phyloP scores from a whole-genome alignment of 2,888 invertebrate genomes.

The Microplitis manilae region DNA sequence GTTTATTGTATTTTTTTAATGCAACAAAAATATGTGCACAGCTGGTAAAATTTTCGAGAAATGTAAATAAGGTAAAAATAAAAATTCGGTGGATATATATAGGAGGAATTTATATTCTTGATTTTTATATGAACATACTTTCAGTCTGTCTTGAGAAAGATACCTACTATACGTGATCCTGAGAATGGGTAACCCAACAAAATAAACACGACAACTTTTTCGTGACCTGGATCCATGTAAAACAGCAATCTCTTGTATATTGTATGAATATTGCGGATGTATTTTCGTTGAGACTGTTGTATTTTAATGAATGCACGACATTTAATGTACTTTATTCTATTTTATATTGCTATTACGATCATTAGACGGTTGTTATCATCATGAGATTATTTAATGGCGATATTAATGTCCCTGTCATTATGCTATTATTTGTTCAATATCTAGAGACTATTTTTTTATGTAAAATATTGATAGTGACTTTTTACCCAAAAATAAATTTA shows the following conservation, averaged over 20 bases:
- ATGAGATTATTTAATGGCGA: background rate
- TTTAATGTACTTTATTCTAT: background rate
- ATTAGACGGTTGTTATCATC: background rate
- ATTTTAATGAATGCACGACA: background rate
- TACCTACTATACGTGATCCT: slow-evolving; percentile 47
- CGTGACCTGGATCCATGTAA: slow-evolving; percentile 17
- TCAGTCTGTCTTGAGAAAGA: slow-evolving; percentile 38
- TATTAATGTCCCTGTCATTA: background rate
- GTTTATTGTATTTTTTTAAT: background rate
- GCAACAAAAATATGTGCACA: background rate
- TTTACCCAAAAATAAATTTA: no score
- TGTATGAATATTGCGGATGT: background rate
- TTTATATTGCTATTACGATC: background rate
- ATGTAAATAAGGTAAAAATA: background rate
- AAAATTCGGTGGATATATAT: slow-evolving; percentile 2
- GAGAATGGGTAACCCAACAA: slow-evolving; percentile 20
- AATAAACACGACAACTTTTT: slow-evolving; percentile 26
- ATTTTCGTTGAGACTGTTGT: background rate
- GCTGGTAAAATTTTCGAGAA: background rate
- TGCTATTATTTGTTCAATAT: background rate
- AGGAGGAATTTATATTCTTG: slow-evolving; percentile 49
- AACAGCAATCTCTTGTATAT: background rate
- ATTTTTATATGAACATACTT: slow-evolving; percentile 45
- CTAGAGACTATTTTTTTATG: background rate
- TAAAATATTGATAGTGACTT: no score